Percentiles rank a stretch among this genome's conserved stretches.
phyloP scores from a whole-genome alignment of 2,797 vertebrate genomes.

The Eulemur rubriventer region DNA sequence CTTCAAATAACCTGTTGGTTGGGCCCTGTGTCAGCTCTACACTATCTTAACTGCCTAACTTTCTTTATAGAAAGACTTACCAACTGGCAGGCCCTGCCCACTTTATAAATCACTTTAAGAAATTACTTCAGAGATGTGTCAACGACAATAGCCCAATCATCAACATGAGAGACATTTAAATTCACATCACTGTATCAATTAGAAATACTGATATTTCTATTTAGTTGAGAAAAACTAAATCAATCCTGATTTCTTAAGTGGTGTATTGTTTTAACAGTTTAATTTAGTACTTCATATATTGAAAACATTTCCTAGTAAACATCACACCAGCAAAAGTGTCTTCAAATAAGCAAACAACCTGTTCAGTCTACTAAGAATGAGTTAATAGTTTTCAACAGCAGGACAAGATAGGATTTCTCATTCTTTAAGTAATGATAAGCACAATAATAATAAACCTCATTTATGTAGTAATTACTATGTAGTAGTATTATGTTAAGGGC shows the following conservation, averaged over 20 bases:
- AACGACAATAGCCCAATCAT: background rate
- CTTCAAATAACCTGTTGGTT: background rate
- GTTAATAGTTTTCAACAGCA: background rate
- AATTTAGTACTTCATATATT: background rate
- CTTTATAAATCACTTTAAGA: background rate
- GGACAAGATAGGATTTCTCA: background rate
- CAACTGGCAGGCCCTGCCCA: background rate
- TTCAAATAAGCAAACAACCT: background rate
- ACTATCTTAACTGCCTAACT: background rate
- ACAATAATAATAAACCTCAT: background rate
- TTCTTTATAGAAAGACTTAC: background rate
- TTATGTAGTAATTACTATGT: background rate
- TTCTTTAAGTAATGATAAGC: background rate
- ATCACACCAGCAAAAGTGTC: background rate
- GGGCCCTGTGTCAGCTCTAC: too few species aligned
- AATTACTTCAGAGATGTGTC: background rate
- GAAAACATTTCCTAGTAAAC: background rate
- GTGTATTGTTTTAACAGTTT: background rate
- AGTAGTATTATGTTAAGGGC: background rate
- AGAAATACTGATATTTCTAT: background rate
- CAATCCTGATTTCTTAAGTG: background rate
- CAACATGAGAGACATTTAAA: background rate
- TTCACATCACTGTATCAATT: background rate
- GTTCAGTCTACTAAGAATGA: background rate
- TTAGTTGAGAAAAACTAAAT: background rate